phyloP scores from a whole-genome alignment of 2,797 vertebrate genomes.

The Peromyscus melanophrys region DNA sequence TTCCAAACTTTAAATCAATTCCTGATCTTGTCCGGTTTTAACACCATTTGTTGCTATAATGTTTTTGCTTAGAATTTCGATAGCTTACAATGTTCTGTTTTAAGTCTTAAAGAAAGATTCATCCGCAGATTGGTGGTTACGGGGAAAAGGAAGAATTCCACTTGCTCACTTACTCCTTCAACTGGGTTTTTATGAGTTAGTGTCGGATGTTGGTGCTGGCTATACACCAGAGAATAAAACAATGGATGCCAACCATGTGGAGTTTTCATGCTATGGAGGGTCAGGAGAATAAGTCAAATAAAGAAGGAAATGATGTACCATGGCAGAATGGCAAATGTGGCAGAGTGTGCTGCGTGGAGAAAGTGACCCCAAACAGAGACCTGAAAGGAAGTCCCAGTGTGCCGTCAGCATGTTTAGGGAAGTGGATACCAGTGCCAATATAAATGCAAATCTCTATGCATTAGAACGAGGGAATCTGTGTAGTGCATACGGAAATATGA shows the following conservation, averaged over 20 bases:
- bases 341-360: not conserved
- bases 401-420: not conserved
- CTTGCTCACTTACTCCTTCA: slow-evolving; percentile 44
- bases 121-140: not conserved
- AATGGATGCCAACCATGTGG: not conserved
- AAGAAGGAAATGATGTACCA: not conserved
- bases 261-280: slow-evolving; percentile 28
- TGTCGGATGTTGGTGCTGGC: not conserved
- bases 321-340: not conserved
- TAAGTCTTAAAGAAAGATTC: slow-evolving; percentile 12
- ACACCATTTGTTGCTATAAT: not conserved
- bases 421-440: not conserved
- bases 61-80: slow-evolving; percentile 26
- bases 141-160: slow-evolving; percentile 34
- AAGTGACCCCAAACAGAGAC: slow-evolving; percentile 17
- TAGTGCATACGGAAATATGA: not conserved
- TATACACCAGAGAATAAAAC: slow-evolving; percentile 3
- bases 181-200: not conserved
- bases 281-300: not conserved
- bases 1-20: slow-evolving; percentile 38
- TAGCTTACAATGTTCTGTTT: slow-evolving; percentile 64
- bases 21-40: not conserved
- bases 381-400: not conserved
- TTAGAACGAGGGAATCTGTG: not conserved
- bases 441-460: not conserved